phyloP scores from a whole-genome alignment of 2,797 vertebrate genomes.

The Iguana delicatissima region DNA sequence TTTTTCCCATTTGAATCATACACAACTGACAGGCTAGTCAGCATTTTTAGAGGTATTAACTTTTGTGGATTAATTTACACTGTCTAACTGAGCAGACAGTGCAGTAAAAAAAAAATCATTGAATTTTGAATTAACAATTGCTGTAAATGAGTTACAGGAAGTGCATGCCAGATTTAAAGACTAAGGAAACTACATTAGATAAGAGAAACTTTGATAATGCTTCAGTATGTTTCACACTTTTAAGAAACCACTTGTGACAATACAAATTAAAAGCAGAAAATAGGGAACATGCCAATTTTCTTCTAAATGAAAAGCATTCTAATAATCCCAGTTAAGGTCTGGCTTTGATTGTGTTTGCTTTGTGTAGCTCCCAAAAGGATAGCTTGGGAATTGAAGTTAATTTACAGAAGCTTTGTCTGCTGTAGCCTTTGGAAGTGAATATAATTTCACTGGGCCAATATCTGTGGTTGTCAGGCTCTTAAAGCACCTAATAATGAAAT shows the following conservation, averaged over 20 bases:
- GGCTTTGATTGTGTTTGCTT: constrained; percentile 23
- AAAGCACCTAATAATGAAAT: constrained; percentile 37
- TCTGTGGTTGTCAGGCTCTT: neutral
- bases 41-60: neutral
- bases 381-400: constrained; percentile 38
- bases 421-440: constrained; percentile 24
- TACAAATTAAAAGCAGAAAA: constrained; percentile 25
- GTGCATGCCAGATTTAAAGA: constrained; percentile 68
- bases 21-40: neutral
- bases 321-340: constrained; percentile 9
- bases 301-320: constrained; percentile 12
- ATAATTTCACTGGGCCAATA: constrained; percentile 32
- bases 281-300: constrained; percentile 8
- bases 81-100: constrained; percentile 28
- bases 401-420: constrained; percentile 19
- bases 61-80: neutral
- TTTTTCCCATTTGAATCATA: neutral
- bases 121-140: constrained; percentile 55
- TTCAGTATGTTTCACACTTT: constrained; percentile 13
- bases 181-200: constrained; percentile 64
- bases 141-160: constrained; percentile 56
- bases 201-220: constrained; percentile 43
- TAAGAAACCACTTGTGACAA: constrained; percentile 23
- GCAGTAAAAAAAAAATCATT: constrained; percentile 53
- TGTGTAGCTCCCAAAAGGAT: constrained; percentile 26